Evolutionary conservation across 2,888 invertebrate species (phyloP), one percentile per base, ranked within the genome.

Genomic region (Argynnis bischoffii): DNA sequence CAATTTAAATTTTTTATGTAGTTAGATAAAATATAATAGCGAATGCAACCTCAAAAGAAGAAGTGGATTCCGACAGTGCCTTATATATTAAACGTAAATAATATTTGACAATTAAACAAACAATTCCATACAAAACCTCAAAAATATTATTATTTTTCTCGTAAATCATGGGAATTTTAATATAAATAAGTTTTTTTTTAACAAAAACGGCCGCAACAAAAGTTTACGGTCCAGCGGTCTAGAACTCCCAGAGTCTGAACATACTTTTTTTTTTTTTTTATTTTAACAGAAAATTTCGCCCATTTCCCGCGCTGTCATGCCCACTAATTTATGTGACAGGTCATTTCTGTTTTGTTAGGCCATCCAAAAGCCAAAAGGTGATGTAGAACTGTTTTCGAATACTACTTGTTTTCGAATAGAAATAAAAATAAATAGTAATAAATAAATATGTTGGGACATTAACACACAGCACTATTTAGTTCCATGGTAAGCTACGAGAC

Each of bases 321-420:
- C 73, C 72, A 69, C 74, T 81, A 80, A 84, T 85, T 85, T 85
- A 86, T 85, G 83, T 79, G 84, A 79, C 83, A 80, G 79, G 77
- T 79, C 73, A 78, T 81, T 82, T 79, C 72, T 77, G 76, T 77
- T 75, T 68, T 66, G 73, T 74, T 63, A 71, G 69, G 69, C 53
- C 64, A 15, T 57, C 51, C 64, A 56, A 67, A 70, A 69, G 68
- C 75, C 60, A 73, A 69, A 74, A 72, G 73, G 69, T 69, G 69
- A 51, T 61, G 69, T 46, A 68, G 8, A 50, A 35, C 53, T 18
- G 15, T 53, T 15, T 31, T 8, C 11, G 13, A 26, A 16, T 64
- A 60, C 66, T 47, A 31, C 13, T 6, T 6, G n/a, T 47, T 53
- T 53, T 59, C 57, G 31, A 59, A 53, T 41, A 26, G 26, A 26